Evolutionary conservation across 2,888 invertebrate genomes (phyloP), one percentile per base, ranked within the genome.

Genomic region (Hypomecis punctinalis): DNA sequence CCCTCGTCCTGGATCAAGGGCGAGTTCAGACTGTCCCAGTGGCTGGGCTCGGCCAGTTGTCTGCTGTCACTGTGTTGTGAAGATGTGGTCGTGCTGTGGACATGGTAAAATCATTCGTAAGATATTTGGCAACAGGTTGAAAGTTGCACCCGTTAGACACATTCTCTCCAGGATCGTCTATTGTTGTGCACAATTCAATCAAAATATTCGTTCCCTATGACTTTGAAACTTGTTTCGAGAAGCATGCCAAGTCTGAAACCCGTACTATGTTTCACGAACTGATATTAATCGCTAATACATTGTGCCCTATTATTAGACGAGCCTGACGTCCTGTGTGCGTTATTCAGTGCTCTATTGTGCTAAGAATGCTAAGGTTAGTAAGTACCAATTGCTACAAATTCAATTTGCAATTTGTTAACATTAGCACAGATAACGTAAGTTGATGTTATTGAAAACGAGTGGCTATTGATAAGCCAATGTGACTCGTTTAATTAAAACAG

Each of bases 1-100:
- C 98, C 98, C 82, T 98, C 98, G 79, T 98, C 98, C 91, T 98
- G 97, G 87, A 97, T 98, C 77, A 99, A 94, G 11, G 99, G 98
- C 56, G 98, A 98, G 93, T 97, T 97, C 70, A 98, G 94, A 72
- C 97, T 97, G 83, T 97, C 97, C 97, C 96, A 97, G 85, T 96
- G 96, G 80, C 89, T 90, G 61, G 94, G 93, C 76, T 94, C 94
- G 70, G 94, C 94, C 72, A 94, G 79, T 80, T 94, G 94, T 85
- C 94, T 94, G 86, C 86, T 93, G 82, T 94, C 94, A 76, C 94
- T 94, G 84, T 95, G 95, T 69, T 94, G 93, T 81, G 95, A 93
- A 70, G 95, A 94, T 76, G 95, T 94, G 71, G 95, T 95, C 60
- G 94, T 93, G 92, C 96, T 96, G 93, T 73, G 72, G 66, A 94